A percentile compares a stretch with the other conserved stretches of the same genome.
Conservation (phyloP, 2,888 invertebrate genomes). For the Euplagia quadripunctaria region DNA sequence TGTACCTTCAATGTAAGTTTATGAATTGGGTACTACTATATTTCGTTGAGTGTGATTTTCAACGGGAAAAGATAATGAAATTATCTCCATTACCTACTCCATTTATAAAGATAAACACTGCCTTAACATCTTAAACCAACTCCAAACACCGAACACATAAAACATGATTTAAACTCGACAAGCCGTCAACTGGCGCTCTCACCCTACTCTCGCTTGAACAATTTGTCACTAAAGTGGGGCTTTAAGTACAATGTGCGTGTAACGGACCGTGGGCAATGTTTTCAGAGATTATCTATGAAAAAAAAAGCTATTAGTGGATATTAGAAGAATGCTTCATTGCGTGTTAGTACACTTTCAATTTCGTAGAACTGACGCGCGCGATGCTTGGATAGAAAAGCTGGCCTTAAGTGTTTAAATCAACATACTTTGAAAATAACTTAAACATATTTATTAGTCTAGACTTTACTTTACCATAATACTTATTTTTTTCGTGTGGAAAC, state of each 20-base stretch:
- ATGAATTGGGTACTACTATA: neutral
- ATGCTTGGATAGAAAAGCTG: neutral
- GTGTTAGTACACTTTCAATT: constrained; percentile 6
- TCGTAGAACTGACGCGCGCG: neutral
- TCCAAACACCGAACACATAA: constrained; percentile 16
- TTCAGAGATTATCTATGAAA: constrained; percentile 37
- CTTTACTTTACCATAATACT: too few relatives aligned
- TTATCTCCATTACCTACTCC: neutral
- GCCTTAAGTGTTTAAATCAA: neutral
- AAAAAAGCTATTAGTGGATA: constrained; percentile 37
- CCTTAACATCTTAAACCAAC: constrained; percentile 2
- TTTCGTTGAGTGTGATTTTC: too few relatives aligned
- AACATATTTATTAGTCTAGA: too few relatives aligned
- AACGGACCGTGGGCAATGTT: constrained; percentile 40
- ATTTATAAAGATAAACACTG: neutral
- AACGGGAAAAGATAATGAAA: too few relatives aligned
- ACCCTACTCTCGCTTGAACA: constrained; percentile 40
- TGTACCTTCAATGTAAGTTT: neutral
- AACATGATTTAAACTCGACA: constrained; percentile 21
- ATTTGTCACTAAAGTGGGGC: constrained; percentile 35
- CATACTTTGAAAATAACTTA: too few relatives aligned
- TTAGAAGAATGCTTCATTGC: constrained; percentile 18
- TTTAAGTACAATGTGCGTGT: constrained; percentile 30
- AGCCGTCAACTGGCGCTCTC: constrained; percentile 17
- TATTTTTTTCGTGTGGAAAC: too few relatives aligned